Base-by-base conservation (phyloP, 1,140 invertebrate species). In the Adoxophyes honmai region DNA sequence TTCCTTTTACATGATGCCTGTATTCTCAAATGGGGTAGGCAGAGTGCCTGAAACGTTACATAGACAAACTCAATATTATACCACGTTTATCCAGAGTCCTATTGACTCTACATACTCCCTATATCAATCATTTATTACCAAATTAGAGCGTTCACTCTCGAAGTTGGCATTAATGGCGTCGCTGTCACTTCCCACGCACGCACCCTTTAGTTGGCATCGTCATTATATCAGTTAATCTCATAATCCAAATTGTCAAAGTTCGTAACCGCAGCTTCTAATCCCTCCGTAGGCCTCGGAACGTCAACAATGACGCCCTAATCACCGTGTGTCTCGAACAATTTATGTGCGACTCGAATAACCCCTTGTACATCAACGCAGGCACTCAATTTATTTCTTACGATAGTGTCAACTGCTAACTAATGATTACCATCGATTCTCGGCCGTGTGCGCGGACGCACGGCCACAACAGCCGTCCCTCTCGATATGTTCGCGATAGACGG, bases 361-460 rank as follows among this genome's bases (percentile, higher is more conserved):
- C 33, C 51, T 44, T 59, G 67, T 66, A 68, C 60, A 44, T 44
- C 39, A 42, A 42, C 14, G 15, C 15, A 13, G 39, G 1, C 16
- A 57, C 54, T 65, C 72, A 70, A 72, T 76, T 74, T 73, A 78
- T 78, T 67, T 62, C 57, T 59, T 48, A 37, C 37, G 70, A 78
- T 78, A 76, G 67, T 66, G 70, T 70, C 73, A 68, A 66, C 61
- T 57, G 60, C 52, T 68, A 57, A 62, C 55, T 61, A 57, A 62
- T 63, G 64, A 66, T 75, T 64, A 78, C 56, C 65, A 71, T 68
- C 70, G 36, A 35, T 38, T 28, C 21, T 28, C 59, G 65, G 51
- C 62, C 55, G 48, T 44, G 34, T 8, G 34, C 28, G 59, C 15
- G 4, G 18, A 18, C 16, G 39, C 39, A 44, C 18, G 10, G 8